Conservation (phyloP, 2,888 invertebrate genomes). For the Chamaedrilus cognettii region DNA sequence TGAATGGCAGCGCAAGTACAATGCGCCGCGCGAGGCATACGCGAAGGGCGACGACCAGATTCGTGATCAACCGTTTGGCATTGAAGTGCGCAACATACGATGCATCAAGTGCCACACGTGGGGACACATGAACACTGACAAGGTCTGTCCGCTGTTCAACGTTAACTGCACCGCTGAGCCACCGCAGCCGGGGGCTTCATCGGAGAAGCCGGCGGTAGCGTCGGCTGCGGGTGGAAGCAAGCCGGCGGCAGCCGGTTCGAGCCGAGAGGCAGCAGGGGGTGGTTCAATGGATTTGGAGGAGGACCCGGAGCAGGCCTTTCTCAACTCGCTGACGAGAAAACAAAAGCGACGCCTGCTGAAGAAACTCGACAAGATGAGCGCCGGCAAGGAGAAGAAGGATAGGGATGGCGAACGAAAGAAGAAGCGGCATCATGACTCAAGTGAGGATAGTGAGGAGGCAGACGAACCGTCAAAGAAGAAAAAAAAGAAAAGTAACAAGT, state of each 20-base stretch:
- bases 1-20: conserved; percentile 99
- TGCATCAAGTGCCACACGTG: conserved; percentile 99
- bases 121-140: conserved; percentile 94
- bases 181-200: conserved; percentile 47
- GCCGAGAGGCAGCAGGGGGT: neutral
- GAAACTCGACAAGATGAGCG: conserved; percentile 59
- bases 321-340: conserved; percentile 81
- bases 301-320: conserved; percentile 67
- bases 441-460: neutral
- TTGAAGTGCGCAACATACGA: conserved; percentile 76
- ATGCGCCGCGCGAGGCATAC: conserved; percentile 96
- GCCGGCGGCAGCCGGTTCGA: neutral
- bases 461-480: neutral
- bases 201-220: neutral
- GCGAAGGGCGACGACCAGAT: conserved; percentile 98
- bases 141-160: conserved; percentile 89
- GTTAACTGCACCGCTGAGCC: conserved; percentile 57
- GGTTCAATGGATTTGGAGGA: too few relatives aligned
- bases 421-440: too few relatives aligned
- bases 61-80: conserved; percentile 97
- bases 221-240: neutral
- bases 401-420: neutral
- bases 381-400: neutral
- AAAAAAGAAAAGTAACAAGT: neutral
- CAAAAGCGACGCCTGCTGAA: conserved; percentile 90